Base-by-base conservation (phyloP, 2,113 vertebrate species). In the Onychostruthus taczanowskii region DNA sequence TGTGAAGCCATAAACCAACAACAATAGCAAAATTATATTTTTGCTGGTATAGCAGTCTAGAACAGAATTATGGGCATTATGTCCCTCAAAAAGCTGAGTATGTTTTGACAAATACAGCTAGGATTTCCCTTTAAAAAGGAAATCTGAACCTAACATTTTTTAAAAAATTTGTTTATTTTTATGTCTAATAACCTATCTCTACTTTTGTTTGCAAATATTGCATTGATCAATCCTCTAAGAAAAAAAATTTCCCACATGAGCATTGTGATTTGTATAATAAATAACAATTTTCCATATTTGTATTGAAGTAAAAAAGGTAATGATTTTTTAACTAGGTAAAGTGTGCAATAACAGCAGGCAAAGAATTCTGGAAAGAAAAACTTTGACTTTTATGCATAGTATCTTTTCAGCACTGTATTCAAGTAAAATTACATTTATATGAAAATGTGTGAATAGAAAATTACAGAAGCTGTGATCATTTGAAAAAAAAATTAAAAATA, bases 1-100 rank as follows among this genome's bases (percentile, higher is more conserved):
- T 83, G 93, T 77, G 83, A 89, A 94, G 83, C 41, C 52, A 39
- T 69, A 95, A 96, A 82, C 67, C 44, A 97, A 15, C 21, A 46
- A 22, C 12, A 84, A 30, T 3, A 59, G 16, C 2, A 70, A 72
- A 82, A 55, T 67, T 2, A 44, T 56, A 6, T 52, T 35, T 87
- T 58, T 44, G 26, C 70, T 56, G 15, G 4, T 31, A 23, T 21
- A 33, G 4, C 11, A 81, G 20, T 31, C 44, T 31, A 63, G 56
- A 74, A 72, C 6, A 73, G 61, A 81, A 90, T 49, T 67, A 75
- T 18, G 17, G 10, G 39, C 16, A 76, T 76, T 61, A 33, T 11
- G 44, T 62, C 13, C 30, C 31, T 85, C 27, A 92, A 83, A 63
- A 16, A 41, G 13, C 15, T 69, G 27, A 28, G 18, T 35, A n/a